Conservation (phyloP, 2,797 vertebrate genomes). For the Brachyrhaphis roseni region DNA sequence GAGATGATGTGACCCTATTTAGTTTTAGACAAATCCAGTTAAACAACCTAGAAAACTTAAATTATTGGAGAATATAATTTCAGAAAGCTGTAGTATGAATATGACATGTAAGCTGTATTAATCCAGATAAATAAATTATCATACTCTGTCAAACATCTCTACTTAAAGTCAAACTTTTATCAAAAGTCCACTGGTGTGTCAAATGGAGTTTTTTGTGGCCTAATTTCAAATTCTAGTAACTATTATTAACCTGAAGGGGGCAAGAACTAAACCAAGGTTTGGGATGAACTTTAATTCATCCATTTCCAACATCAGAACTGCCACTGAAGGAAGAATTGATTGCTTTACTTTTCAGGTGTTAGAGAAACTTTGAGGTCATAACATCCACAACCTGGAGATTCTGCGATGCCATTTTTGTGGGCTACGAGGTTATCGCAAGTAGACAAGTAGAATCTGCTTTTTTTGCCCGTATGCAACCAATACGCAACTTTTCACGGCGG, state of each 20-base stretch:
- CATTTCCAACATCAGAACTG: neutral
- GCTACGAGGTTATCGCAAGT: neutral
- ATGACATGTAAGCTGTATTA: neutral
- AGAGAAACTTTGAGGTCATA: neutral
- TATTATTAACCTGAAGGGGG: neutral
- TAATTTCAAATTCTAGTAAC: neutral
- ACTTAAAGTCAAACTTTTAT: neutral
- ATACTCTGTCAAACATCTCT: neutral
- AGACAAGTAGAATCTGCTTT: no score
- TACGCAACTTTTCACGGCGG: no score
- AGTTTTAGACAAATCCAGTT: neutral
- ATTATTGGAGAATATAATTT: neutral
- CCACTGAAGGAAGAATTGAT: neutral
- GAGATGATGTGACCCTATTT: neutral
- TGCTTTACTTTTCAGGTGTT: neutral
- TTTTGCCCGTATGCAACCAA: no score
- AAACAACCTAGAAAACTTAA: neutral
- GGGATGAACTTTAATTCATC: neutral
- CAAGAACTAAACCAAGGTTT: neutral
- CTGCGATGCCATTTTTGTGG: neutral
- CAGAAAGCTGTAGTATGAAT: neutral
- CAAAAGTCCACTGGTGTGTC: neutral
- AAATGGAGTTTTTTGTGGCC: neutral
- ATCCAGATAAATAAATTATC: neutral
- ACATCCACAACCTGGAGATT: neutral